These are phyloP conservation scores for Scleropages formosus DNA, from an alignment of 2,797 vertebrate genomes.

Conservation along the genomic window DNA sequence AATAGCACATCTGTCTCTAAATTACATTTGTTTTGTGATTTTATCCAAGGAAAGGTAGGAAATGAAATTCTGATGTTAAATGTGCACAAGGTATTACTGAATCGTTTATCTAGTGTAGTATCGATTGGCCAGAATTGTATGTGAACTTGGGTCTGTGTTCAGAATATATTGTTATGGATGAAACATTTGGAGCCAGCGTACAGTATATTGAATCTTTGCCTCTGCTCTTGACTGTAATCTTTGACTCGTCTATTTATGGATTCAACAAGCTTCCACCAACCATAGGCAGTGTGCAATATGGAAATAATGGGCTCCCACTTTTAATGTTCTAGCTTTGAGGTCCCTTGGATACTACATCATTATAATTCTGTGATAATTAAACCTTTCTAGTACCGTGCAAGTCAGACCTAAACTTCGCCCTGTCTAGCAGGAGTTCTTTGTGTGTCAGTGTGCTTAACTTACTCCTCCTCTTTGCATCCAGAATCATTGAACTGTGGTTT, in stretches of 20 bases:
- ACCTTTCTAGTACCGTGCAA: neutral
- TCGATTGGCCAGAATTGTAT: neutral
- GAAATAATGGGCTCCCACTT: constrained; percentile 6
- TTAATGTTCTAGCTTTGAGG: neutral
- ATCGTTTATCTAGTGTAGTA: neutral
- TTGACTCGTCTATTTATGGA: constrained; percentile 18
- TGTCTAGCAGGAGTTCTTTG: neutral
- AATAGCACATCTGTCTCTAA: constrained; percentile 6
- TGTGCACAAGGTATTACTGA: neutral
- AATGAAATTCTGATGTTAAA: neutral
- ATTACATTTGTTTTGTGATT: neutral
- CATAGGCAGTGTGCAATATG: neutral
- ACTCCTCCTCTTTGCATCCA: neutral
- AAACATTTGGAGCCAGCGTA: neutral
- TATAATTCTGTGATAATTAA: constrained; percentile 23
- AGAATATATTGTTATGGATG: neutral
- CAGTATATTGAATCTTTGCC: too few species aligned
- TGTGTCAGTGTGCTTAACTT: neutral
- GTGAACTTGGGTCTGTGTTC: neutral
- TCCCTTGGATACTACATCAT: neutral
- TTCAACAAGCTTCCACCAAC: neutral
- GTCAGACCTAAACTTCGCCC: neutral
- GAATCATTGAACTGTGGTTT: too few species aligned
- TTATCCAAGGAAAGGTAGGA: neutral
- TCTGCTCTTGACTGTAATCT: neutral